Evolutionary conservation across 2,888 invertebrate genomes (phyloP), one percentile per base, ranked within the genome.

Genomic region (Deladenus siricidicola): DNA sequence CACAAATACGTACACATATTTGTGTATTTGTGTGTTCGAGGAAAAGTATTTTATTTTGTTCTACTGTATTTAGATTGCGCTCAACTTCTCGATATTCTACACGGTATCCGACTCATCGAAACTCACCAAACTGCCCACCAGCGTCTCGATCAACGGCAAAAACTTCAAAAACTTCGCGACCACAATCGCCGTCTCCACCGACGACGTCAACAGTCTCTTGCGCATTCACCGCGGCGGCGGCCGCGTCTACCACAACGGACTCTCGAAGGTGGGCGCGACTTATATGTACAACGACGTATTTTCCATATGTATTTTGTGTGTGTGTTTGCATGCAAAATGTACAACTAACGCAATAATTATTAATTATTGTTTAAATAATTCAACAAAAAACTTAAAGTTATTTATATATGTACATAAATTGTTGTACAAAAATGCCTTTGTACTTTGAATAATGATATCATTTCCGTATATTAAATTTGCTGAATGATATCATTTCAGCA

Each of bases 11-110:
- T n/a, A n/a, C n/a, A n/a, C n/a, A n/a, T n/a, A n/a, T n/a, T n/a
- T n/a, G n/a, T n/a, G n/a, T n/a, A n/a, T n/a, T n/a, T n/a, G n/a
- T n/a, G n/a, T n/a, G n/a, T n/a, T n/a, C n/a, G n/a, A n/a, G n/a
- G n/a, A n/a, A n/a, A n/a, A n/a, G n/a, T n/a, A n/a, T n/a, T n/a
- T n/a, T n/a, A n/a, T n/a, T n/a, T n/a, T n/a, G n/a, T n/a, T n/a
- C n/a, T n/a, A n/a, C n/a, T n/a, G n/a, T n/a, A n/a, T n/a, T 10
- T 49, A 71, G 72, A 60, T 73, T 34, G 67, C 68, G 14, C 68
- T 76, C 21, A 76, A 76, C 54, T 64, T 74, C 8, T 66, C 68
- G 42, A 76, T 76, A 57, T 74, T 76, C 64, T 67, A 66, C 63
- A 74, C 74, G 21, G 76, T 76, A 6, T 29, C 49, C 29, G 69